A percentile compares a stretch with the other conserved stretches of the same genome.
phyloP scores from a whole-genome alignment of 2,888 invertebrate genomes.

The Bombyx huttoni region DNA sequence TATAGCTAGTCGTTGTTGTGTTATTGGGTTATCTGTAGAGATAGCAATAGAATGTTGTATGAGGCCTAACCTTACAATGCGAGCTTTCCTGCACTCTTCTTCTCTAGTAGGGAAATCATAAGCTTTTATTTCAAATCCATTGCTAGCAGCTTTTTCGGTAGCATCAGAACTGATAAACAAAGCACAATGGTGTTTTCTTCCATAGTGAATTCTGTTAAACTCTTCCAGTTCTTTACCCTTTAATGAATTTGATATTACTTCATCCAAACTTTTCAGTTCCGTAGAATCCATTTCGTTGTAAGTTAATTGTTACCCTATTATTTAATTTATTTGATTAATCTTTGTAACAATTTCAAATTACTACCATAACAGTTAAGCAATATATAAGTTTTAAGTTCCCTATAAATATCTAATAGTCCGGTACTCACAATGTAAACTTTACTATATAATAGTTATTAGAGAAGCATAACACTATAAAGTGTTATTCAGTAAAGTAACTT shows the following conservation, averaged over 20 bases:
- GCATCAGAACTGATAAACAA: constrained; percentile 67
- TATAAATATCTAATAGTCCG: too few species aligned
- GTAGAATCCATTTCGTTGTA: constrained; percentile 1
- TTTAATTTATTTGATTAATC: too few species aligned
- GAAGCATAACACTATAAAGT: too few species aligned
- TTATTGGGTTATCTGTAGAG: constrained; percentile 81
- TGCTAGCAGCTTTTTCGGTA: constrained; percentile 49
- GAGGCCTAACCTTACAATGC: constrained; percentile 84
- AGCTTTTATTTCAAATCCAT: constrained; percentile 82
- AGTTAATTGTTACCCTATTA: too few species aligned
- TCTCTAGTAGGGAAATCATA: constrained; percentile 78
- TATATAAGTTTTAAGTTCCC: too few species aligned
- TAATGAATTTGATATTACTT: constrained; percentile 29
- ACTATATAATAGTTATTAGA: too few species aligned
- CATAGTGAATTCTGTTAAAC: constrained; percentile 84
- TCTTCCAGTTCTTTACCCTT: constrained; percentile 70
- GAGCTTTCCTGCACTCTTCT: constrained; percentile 80
- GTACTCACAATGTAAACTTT: too few species aligned
- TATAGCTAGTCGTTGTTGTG: constrained; percentile 83
- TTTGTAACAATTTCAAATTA: too few species aligned
- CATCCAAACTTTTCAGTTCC: constrained; percentile 45
- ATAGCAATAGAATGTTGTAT: constrained; percentile 89
- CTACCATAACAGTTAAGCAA: too few species aligned
- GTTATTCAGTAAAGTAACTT: too few species aligned
- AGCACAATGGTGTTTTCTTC: constrained; percentile 72